Evolutionary conservation across 2,888 invertebrate genomes (phyloP), one percentile per base, ranked within the genome.

Genomic region (Andrena fulva): DNA sequence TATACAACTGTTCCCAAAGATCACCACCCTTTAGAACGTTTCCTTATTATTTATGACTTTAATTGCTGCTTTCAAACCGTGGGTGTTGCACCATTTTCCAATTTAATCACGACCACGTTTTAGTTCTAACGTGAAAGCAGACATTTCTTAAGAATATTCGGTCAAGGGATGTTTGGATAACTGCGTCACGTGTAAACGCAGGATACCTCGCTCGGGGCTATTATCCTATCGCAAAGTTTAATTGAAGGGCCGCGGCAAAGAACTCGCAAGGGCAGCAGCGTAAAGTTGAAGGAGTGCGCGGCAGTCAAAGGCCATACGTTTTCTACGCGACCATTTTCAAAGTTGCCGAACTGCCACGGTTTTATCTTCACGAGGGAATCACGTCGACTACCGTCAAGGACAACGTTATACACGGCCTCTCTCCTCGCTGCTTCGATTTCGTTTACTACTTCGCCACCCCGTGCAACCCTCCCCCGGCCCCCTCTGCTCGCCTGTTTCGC

Each of bases 331-430:
- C 56, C 73, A 69, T 78, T 79, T 71, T 64, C 80, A 12, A 80
- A 75, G 52, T 79, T 54, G 64, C 20, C 77, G 80, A 88, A 87
- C 81, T 81, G 73, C 78, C 73, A 52, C 70, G 80, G 89, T 86
- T 91, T 91, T 89, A 91, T 91, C 87, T 89, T 83, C 85, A 77
- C 81, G 77, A 80, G 73, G 77, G 86, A n/a, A 85, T 85, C 89
- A 82, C 85, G 89, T 91, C 87, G 89, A 89, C 87, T 91, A 62
- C 60, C 67, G 71, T 82, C 78, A 78, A 77, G 80, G 73, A 80
- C 75, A 78, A 54, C 73, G 59, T 60, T 42, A 60, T 75, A 79
- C 83, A 82, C 75, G 72, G 70, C 60, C 77, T 86, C 63, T 16
- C 50, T 69, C 33, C 69, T 72, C 72, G 79, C 80, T 69, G 79